phyloP scores from a whole-genome alignment of 2,888 invertebrate genomes.

The Chymomyza caudatula region DNA sequence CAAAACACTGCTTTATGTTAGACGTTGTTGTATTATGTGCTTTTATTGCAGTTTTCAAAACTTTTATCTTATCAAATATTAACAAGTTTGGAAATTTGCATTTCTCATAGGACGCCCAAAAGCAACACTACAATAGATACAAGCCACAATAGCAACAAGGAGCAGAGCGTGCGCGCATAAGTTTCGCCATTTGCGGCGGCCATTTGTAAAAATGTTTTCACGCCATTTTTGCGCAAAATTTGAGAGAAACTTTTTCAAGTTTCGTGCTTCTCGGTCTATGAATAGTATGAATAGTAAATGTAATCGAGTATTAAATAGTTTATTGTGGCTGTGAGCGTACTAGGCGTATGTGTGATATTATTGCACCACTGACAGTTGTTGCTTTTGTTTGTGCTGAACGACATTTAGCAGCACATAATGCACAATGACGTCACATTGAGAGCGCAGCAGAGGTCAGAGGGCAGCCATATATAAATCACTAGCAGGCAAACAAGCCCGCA shows the following conservation, averaged over 20 bases:
- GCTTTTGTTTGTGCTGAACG: neutral
- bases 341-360: neutral
- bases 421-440: conserved; percentile 26
- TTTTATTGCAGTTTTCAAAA: conserved; percentile 53
- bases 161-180: conserved; percentile 18
- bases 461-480: conserved; percentile 59
- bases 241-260: conserved; percentile 27
- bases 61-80: conserved; percentile 59
- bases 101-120: conserved; percentile 25
- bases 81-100: conserved; percentile 55
- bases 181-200: conserved; percentile 32
- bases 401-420: conserved; percentile 44
- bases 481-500: conserved; percentile 49
- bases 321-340: neutral
- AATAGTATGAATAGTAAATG: neutral
- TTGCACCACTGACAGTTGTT: neutral
- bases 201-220: conserved; percentile 44
- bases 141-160: conserved; percentile 2
- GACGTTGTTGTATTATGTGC: conserved; percentile 15
- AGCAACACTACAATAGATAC: conserved; percentile 5
- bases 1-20: conserved; percentile 8
- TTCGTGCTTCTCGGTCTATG: neutral
- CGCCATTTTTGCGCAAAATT: conserved; percentile 35
- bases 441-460: neutral
- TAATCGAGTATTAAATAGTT: neutral